A percentile compares a stretch with the other conserved stretches of the same genome.
phyloP scores from a whole-genome alignment of 2,888 invertebrate genomes.

The Ennomos erosarius region DNA sequence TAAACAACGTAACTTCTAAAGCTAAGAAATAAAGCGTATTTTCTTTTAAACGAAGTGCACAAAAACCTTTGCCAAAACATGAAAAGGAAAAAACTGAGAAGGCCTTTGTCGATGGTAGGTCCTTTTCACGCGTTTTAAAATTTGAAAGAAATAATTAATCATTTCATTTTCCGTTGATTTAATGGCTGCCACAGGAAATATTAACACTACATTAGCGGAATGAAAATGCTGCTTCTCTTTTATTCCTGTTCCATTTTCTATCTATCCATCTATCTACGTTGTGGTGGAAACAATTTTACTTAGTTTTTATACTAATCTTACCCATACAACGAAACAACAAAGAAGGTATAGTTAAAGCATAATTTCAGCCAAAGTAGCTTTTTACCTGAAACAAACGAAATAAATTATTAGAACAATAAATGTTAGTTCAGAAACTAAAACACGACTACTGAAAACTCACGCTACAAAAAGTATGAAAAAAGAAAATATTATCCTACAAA shows the following conservation, averaged over 20 bases:
- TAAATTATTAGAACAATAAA: background rate
- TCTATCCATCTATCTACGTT: no score
- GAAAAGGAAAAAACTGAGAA: slow-evolving; percentile 52
- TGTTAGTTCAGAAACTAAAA: background rate
- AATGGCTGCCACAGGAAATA: background rate
- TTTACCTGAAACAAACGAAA: slow-evolving; percentile 36
- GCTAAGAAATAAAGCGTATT: slow-evolving; percentile 34
- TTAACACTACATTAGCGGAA: no score
- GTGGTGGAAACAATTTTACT: no score
- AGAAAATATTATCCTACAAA: no score
- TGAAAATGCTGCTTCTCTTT: no score
- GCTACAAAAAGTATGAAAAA: no score
- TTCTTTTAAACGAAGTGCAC: slow-evolving; percentile 27
- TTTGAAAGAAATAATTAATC: slow-evolving; percentile 48
- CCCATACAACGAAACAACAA: no score
- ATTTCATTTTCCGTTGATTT: slow-evolving; percentile 41
- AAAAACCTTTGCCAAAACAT: slow-evolving; percentile 40
- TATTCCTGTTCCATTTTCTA: no score
- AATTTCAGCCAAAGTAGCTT: background rate
- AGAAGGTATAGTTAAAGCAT: no score
- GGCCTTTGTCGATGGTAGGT: slow-evolving; percentile 50
- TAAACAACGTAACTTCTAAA: slow-evolving; percentile 41
- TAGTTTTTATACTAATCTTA: no score
- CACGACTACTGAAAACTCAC: no score
- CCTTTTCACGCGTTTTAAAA: slow-evolving; percentile 50